Base-by-base conservation (phyloP, 2,797 vertebrate genomes). In the Acrossocheilus wenchowensis region DNA sequence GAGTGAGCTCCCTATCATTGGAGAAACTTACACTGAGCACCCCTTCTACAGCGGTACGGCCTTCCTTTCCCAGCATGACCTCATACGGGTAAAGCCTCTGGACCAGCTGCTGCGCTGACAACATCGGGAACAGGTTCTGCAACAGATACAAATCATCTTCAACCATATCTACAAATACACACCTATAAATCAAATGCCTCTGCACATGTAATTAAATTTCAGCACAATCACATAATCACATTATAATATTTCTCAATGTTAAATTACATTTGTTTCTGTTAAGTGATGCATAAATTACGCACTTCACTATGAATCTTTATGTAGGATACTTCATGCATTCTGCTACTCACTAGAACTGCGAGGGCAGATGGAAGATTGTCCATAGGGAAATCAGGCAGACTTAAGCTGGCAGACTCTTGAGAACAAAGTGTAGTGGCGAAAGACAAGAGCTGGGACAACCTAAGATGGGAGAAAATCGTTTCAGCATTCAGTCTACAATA, bases 351-450 rank as follows among this genome's bases (percentile, higher is more conserved):
- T 96, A 99, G 92, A 90, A 99, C 93, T 85, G 94, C 94, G 90
- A 99, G 92, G 54, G 96, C 97, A 88, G 96, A 93, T 2, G 96
- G 93, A 85, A 99, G 94, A 90, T 95, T 98, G 93, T 99, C 97
- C 92, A 98, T 92, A 84, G 98, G 98, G 92, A 99, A 99, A 94
- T 99, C 97, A 62, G 98, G 98, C 83, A 99, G 96, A 86, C 97
- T 97, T 73, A 99, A 77, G n/a, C 89, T 92, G 87, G 97, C 95
- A 9, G 98, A 99, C 93, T 99, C 98, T 94, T 98, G 97, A 73
- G 98, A 98, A 93, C 98, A 98, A 39, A 99, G 95, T 14, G 97
- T 98, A 26, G 97, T 97, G 87, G 97, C 98, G 82, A 98, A 95
- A 30, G 98, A 99, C 88, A 99, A 94, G 62, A 99, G 94, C 94